Conservation (phyloP, 1,140 invertebrate species). For the Sinella curviseta region DNA sequence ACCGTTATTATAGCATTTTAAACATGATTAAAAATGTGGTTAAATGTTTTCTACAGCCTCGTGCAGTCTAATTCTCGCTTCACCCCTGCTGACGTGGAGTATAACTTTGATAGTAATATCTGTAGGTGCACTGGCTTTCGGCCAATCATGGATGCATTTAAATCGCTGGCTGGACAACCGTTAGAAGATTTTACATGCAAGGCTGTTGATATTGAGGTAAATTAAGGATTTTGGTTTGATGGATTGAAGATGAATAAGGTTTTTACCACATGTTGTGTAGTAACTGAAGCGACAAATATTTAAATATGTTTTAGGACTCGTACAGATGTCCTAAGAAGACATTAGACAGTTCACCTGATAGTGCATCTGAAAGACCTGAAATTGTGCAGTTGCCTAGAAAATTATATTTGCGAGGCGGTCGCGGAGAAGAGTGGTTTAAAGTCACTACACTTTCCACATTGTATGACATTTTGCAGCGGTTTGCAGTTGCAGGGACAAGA, state of each 20-base stretch:
- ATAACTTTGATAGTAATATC: slow-evolving; percentile 75
- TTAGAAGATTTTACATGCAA: slow-evolving; percentile 49
- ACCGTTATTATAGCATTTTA: neutral
- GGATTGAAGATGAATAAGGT: neutral
- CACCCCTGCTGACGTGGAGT: slow-evolving; percentile 69
- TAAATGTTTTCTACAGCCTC: neutral
- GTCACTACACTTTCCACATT: slow-evolving; percentile 59
- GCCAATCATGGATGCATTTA: slow-evolving; percentile 69
- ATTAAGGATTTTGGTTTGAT: slow-evolving; percentile 46
- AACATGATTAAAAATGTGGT: neutral
- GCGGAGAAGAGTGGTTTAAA: slow-evolving; percentile 58
- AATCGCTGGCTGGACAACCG: slow-evolving; percentile 56
- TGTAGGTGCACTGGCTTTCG: slow-evolving; percentile 85
- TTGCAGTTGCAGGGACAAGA: slow-evolving; percentile 53
- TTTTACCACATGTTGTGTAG: too few relatives aligned
- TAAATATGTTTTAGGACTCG: too few relatives aligned
- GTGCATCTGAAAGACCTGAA: too few relatives aligned
- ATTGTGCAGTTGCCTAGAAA: neutral
- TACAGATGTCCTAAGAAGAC: too few relatives aligned
- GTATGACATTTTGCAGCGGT: slow-evolving; percentile 60
- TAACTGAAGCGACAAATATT: too few relatives aligned
- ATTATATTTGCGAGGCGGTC: slow-evolving; percentile 31
- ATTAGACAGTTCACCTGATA: too few relatives aligned
- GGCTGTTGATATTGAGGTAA: slow-evolving; percentile 54
- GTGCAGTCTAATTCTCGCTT: slow-evolving; percentile 50